Conservation (phyloP, 2,888 invertebrate genomes). For the Apocheima hispidaria region DNA sequence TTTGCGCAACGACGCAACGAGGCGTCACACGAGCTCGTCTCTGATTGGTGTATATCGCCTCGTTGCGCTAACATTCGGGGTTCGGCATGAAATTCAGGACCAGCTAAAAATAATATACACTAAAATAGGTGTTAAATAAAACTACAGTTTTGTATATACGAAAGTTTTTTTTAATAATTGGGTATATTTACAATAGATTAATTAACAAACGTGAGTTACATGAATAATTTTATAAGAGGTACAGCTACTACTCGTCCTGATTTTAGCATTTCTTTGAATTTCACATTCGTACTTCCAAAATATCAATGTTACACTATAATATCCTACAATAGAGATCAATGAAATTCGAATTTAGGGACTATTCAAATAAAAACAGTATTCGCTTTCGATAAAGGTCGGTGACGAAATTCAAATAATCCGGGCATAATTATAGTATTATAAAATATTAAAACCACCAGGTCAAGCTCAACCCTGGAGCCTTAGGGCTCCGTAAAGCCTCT, state of each 20-base stretch:
- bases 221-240: slow-evolving; percentile 75
- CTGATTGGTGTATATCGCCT: too few relatives aligned
- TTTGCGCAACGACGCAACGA: too few relatives aligned
- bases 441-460: too few relatives aligned
- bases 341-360: slow-evolving; percentile 49
- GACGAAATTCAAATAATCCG: neutral
- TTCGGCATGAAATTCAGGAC: too few relatives aligned
- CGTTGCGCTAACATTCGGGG: too few relatives aligned
- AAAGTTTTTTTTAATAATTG: slow-evolving; percentile 84
- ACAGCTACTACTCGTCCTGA: slow-evolving; percentile 23
- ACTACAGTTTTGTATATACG: slow-evolving; percentile 72
- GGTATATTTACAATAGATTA: slow-evolving; percentile 85
- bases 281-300: slow-evolving; percentile 68
- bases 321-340: slow-evolving; percentile 59
- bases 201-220: slow-evolving; percentile 85
- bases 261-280: slow-evolving; percentile 38
- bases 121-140: slow-evolving; percentile 56
- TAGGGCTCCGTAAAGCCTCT: too few relatives aligned
- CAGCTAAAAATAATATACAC: too few relatives aligned
- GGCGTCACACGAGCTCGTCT: too few relatives aligned
- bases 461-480: too few relatives aligned
- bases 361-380: neutral
- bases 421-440: too few relatives aligned
- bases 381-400: neutral
- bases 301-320: slow-evolving; percentile 62